Evolutionary conservation across 2,113 vertebrate species (phyloP), one percentile per base, ranked within the genome.

Genomic region (Planiliza haematocheilus): DNA sequence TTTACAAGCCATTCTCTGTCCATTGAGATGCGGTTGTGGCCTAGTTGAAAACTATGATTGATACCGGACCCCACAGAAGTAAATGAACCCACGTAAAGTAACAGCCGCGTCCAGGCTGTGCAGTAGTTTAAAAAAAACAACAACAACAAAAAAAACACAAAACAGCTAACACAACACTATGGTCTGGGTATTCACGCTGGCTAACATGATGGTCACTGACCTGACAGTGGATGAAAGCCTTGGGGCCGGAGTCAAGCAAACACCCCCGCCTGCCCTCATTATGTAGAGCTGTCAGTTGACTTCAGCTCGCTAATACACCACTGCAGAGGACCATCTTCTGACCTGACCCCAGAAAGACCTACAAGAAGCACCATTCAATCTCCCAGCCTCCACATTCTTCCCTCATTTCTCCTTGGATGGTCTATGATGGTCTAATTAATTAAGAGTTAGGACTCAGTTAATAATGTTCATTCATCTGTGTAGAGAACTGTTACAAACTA

Each of bases 201-300:
- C 53, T 71, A 81, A 80, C 82, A 68, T 85, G 88, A 91, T 74
- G 81, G 66, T 62, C 77, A 53, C 58, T 79, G 90, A 89, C 85
- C 86, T 82, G 88, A 84, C 85, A 91, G 81, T 39, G 58, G 66
- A 82, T 65, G 75, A 77, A 57, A 53, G 83, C 81, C 81, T 59
- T 1, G 48, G 46, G 78, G 88, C 68, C 2, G 56, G 30, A 77
- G 73, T 52, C 45, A 55, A 79, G 84, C 62, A 55, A 78, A 84
- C 86, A 76, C 70, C 81, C 77, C 60, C 66, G 56, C 61, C 62
- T 49, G 60, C 14, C 81, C 72, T 88, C 76, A 89, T 88, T 88
- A 89, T 82, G 80, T 73, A 64, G 70, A 87, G 85, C 83, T 86
- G 87, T 86, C 83, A 69, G 70, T 5, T n/a, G 70, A 70, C 51